A percentile compares a stretch with the other conserved stretches of the same genome.
These are phyloP conservation scores for Drosophila helvetica DNA, from an alignment of 2,888 invertebrate genomes.

Conservation along the genomic window DNA sequence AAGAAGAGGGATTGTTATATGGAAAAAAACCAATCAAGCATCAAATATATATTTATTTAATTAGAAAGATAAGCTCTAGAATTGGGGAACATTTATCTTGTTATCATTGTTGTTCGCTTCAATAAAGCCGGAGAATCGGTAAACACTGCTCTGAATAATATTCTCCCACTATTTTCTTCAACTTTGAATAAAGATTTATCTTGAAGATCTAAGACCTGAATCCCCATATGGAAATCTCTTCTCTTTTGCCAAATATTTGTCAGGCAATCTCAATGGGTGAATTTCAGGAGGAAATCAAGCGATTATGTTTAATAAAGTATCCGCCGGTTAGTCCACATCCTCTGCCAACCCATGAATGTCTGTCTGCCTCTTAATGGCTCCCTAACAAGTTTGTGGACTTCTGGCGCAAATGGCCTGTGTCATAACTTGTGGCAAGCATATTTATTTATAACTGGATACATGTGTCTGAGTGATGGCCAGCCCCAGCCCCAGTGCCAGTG, in stretches of 20 bases:
- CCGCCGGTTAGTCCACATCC: conserved; percentile 46
- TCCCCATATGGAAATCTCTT: not conserved
- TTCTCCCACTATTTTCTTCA: too few relatives aligned
- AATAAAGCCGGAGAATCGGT: too few relatives aligned
- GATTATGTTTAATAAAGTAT: conserved; percentile 2
- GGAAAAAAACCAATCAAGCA: too few relatives aligned
- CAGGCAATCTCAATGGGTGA: not conserved
- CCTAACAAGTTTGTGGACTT: conserved; percentile 50
- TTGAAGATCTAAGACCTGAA: not conserved
- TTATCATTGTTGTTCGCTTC: too few relatives aligned
- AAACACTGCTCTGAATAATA: too few relatives aligned
- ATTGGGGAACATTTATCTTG: too few relatives aligned
- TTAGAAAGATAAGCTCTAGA: too few relatives aligned
- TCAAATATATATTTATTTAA: too few relatives aligned
- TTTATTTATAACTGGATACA: conserved; percentile 75
- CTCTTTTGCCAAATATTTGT: not conserved
- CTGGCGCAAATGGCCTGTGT: conserved; percentile 73
- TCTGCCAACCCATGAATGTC: conserved; percentile 3
- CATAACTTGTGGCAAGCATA: conserved; percentile 74
- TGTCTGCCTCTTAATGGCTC: conserved; percentile 32
- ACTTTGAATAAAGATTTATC: too few relatives aligned
- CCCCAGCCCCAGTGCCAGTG: not conserved
- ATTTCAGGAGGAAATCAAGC: not conserved
- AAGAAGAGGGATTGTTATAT: not conserved
- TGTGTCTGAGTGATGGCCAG: conserved; percentile 55